Evolutionary conservation across 2,888 invertebrate genomes (phyloP), one percentile per base, ranked within the genome.

Genomic region (Lamellibrachia satsuma): DNA sequence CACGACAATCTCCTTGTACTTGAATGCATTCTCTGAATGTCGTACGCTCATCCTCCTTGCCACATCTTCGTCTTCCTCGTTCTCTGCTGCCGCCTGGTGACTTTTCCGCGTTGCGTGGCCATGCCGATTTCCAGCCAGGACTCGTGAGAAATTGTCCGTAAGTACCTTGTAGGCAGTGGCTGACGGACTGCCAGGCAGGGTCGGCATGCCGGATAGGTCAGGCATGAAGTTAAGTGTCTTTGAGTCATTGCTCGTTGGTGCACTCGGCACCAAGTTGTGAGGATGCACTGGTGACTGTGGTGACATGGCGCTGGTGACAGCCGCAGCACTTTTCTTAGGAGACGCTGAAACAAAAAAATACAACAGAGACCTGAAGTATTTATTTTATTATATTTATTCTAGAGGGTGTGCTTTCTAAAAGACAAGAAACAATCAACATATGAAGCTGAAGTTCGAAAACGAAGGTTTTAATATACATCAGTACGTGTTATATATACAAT

Each of bases 1-100:
- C 39, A 98, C 97, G 93, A 97, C 97, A 93, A 97, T 97, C 95
- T 97, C 97, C 94, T 97, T 96, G 94, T 96, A 97, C 91, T 96
- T 96, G 93, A 96, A 96, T 7, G 96, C 95, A 93, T 95, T 95
- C 93, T 96, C 96, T 52, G 95, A 96, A 55, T 96, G 95, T n/a
- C 97, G 94, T 0, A 96, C 95, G 94, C 97, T 97, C 51, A 95
- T 93, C 90, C 96, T 92, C 11, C 96, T 93, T 93, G 95, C 95
- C 52, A 95, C 94, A 92, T 94, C 95, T 2, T 93, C 94, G 92
- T 94, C 95, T 3, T 93, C 94, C 39, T 94, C 94, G 6, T 93
- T 92, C 11, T 92, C 93, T 39, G 92, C 75, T 0, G 15, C n/a
- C 0, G 75, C 15, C 75, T 6, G 75, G 75, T 75, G 75, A 75